Conservation (phyloP, 1,140 invertebrate species). For the Nasonia longicornis region DNA sequence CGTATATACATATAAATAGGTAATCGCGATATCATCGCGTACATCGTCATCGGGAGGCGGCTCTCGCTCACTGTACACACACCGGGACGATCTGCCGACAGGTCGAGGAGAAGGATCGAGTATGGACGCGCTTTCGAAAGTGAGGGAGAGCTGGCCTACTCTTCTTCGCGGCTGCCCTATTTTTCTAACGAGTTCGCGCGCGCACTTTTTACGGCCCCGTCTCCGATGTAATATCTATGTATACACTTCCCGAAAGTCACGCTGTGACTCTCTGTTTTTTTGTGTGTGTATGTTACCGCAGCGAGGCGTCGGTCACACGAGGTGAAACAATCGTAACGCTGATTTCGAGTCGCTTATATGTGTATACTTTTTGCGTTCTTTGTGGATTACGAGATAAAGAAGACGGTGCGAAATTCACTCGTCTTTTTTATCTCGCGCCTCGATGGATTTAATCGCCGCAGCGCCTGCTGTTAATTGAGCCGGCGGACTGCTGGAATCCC, state of each 20-base stretch:
- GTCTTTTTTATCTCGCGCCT: neutral
- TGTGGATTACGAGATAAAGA: neutral
- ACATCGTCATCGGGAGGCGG: neutral
- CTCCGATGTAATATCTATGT: too few relatives aligned
- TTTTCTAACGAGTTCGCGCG: conserved; percentile 2
- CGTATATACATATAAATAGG: conserved; percentile 33
- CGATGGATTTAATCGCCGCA: neutral
- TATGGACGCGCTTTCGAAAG: neutral
- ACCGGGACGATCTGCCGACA: neutral
- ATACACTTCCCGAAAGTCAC: too few relatives aligned
- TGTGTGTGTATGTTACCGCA: too few relatives aligned
- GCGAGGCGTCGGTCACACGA: neutral
- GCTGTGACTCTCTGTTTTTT: too few relatives aligned
- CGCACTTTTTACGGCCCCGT: neutral
- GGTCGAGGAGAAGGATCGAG: neutral
- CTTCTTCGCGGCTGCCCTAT: neutral
- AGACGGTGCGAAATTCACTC: neutral
- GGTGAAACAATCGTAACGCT: neutral
- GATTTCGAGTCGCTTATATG: neutral
- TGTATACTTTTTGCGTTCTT: too few relatives aligned
- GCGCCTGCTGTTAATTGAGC: neutral
- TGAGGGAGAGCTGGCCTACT: neutral
- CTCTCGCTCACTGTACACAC: neutral
- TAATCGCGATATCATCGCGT: neutral
- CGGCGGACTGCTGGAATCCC: neutral